phyloP scores from a whole-genome alignment of 1,140 invertebrate genomes.

The Drosophila yakuba region DNA sequence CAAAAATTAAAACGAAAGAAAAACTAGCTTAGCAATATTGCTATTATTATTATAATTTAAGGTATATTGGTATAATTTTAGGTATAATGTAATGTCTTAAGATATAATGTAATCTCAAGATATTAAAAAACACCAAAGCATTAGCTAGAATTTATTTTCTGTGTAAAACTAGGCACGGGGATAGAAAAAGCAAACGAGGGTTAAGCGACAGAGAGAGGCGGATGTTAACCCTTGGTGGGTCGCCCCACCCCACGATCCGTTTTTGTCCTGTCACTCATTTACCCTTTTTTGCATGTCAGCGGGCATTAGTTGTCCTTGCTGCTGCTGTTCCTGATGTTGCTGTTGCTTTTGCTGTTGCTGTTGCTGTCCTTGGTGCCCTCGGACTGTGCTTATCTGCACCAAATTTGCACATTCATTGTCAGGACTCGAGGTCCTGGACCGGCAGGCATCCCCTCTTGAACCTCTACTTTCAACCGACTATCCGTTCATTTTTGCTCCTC shows the following conservation, averaged over 20 bases:
- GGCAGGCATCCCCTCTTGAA: constrained; percentile 19
- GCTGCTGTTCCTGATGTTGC: constrained; percentile 14
- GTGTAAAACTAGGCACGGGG: constrained; percentile 15
- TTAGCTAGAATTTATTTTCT: neutral
- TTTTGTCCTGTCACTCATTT: constrained; percentile 77
- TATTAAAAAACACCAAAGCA: neutral
- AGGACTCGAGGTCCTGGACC: constrained; percentile 40
- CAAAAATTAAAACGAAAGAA: neutral
- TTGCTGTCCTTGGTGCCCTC: constrained; percentile 49
- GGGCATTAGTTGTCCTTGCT: constrained; percentile 73
- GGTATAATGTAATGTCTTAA: too few species aligned
- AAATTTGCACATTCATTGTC: constrained; percentile 82
- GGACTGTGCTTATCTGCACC: constrained; percentile 79
- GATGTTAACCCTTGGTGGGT: constrained; percentile 45
- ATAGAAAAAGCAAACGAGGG: constrained; percentile 40
- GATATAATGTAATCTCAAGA: too few species aligned
- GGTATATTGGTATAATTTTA: too few species aligned
- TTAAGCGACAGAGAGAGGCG: constrained; percentile 25
- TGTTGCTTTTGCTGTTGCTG: constrained; percentile 7
- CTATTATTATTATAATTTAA: too few species aligned
- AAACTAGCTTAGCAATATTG: neutral
- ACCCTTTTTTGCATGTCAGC: constrained; percentile 81
- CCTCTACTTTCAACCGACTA: constrained; percentile 15
- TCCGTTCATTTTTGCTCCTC: constrained; percentile 51
- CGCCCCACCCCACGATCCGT: constrained; percentile 21